Percentiles rank a stretch among this genome's conserved stretches.
phyloP scores from a whole-genome alignment of 2,888 invertebrate genomes.

The Linnaemya tessellans region DNA sequence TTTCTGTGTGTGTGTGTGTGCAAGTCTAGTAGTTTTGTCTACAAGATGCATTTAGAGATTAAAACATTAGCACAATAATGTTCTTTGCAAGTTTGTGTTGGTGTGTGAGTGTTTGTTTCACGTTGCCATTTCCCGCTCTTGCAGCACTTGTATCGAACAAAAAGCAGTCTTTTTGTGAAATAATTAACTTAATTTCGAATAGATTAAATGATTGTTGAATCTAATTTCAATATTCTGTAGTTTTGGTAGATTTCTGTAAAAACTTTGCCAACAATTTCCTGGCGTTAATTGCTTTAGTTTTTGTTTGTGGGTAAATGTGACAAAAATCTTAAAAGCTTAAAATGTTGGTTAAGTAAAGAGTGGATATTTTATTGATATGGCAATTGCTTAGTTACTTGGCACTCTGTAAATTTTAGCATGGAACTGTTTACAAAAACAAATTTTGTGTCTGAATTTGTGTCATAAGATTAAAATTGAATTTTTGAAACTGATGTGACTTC shows the following conservation, averaged over 20 bases:
- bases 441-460: too few species aligned
- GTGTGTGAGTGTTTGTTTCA: background rate
- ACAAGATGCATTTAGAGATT: slow-evolving; percentile 71
- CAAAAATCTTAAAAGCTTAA: slow-evolving; percentile 48
- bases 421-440: background rate
- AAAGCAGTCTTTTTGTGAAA: slow-evolving; percentile 57
- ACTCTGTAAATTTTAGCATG: background rate
- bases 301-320: slow-evolving; percentile 12
- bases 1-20: slow-evolving; percentile 8
- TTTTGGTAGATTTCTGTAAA: background rate
- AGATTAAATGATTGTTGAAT: slow-evolving; percentile 62
- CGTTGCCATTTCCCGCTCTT: slow-evolving; percentile 16
- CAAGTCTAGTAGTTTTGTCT: slow-evolving; percentile 59
- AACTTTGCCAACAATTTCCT: slow-evolving; percentile 47
- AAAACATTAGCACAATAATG: slow-evolving; percentile 68
- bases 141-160: background rate
- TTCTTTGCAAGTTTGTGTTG: slow-evolving; percentile 1
- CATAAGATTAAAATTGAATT: too few species aligned
- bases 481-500: too few species aligned
- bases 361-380: background rate
- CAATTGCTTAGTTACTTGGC: background rate
- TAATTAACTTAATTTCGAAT: slow-evolving; percentile 71
- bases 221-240: slow-evolving; percentile 54
- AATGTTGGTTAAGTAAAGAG: slow-evolving; percentile 20
- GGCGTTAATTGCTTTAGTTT: slow-evolving; percentile 16